Conservation (phyloP, 2,797 vertebrate species). For the Simalia tracyae region DNA sequence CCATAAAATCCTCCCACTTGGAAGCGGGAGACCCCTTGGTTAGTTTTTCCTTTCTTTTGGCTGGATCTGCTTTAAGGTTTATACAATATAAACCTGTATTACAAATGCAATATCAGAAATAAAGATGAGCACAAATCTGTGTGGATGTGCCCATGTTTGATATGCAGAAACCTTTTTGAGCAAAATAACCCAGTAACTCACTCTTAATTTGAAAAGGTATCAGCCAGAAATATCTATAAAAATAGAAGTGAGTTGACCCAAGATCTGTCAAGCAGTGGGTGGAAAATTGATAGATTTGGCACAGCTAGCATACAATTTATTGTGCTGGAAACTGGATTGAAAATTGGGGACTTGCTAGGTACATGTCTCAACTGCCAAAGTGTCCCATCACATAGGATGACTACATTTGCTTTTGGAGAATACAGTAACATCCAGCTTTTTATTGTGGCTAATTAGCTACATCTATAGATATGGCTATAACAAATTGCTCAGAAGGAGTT, state of each 20-base stretch:
- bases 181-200: conserved; percentile 46
- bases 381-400: neutral
- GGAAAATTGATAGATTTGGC: conserved; percentile 62
- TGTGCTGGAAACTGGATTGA: conserved; percentile 41
- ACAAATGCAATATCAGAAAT: accelerated
- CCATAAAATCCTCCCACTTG: conserved; percentile 6
- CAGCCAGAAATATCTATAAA: conserved; percentile 64
- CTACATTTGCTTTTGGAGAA: conserved; percentile 20
- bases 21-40: neutral
- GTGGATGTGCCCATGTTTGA: conserved; percentile 20
- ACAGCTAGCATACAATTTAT: conserved; percentile 36
- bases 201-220: conserved; percentile 33
- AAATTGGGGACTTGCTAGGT: neutral
- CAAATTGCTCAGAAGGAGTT: neutral
- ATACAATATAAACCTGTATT: neutral
- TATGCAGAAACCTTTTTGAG: conserved; percentile 48
- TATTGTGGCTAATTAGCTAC: conserved; percentile 19
- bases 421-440: conserved; percentile 21
- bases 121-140: conserved; percentile 16
- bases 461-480: neutral
- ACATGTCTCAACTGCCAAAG: conserved; percentile 30
- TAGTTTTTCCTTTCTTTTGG: conserved; percentile 15
- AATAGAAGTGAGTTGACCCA: conserved; percentile 53
- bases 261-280: conserved; percentile 34
- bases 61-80: conserved; percentile 11